These are phyloP conservation scores for Mycetomoellerius zeteki DNA, from an alignment of 1,140 invertebrate genomes.

Conservation along the genomic window DNA sequence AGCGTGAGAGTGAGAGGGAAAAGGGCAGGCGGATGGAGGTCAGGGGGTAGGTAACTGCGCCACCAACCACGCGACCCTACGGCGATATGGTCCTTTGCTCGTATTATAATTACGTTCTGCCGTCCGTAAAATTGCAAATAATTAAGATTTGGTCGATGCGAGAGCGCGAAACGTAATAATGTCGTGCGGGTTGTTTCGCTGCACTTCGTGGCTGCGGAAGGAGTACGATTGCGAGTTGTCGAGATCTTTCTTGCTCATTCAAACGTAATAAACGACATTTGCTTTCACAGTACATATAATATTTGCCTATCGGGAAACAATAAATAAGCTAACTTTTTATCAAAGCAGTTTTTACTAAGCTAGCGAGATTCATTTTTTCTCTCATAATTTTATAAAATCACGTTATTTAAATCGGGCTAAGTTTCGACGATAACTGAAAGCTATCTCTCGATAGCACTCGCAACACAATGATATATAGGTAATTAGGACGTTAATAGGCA, in stretches of 20 bases:
- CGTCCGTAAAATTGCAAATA: constrained; percentile 85
- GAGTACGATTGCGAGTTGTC: constrained; percentile 5
- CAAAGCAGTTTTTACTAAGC: neutral
- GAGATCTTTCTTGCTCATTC: constrained; percentile 30
- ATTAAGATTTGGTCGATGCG: constrained; percentile 85
- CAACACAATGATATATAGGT: constrained; percentile 72
- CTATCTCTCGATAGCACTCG: constrained; percentile 4
- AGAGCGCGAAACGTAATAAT: constrained; percentile 68
- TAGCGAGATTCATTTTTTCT: neutral
- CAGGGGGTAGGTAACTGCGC: constrained; percentile 77
- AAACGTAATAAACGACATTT: constrained; percentile 34
- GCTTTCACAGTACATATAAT: neutral
- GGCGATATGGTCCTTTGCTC: constrained; percentile 82
- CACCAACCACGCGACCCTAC: constrained; percentile 80
- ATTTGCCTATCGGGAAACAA: neutral
- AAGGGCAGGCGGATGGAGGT: constrained; percentile 63
- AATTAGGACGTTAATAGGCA: constrained; percentile 78
- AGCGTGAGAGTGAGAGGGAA: constrained; percentile 18
- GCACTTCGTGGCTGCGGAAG: constrained; percentile 26
- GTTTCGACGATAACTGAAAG: neutral
- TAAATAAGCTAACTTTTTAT: neutral
- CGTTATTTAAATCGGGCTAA: neutral
- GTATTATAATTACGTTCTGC: constrained; percentile 85
- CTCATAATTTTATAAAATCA: neutral
- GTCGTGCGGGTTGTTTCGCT: constrained; percentile 37